Evolutionary conservation across 2,888 invertebrate species (phyloP), one percentile per base, ranked within the genome.

Genomic region (Ophion slaviceki): DNA sequence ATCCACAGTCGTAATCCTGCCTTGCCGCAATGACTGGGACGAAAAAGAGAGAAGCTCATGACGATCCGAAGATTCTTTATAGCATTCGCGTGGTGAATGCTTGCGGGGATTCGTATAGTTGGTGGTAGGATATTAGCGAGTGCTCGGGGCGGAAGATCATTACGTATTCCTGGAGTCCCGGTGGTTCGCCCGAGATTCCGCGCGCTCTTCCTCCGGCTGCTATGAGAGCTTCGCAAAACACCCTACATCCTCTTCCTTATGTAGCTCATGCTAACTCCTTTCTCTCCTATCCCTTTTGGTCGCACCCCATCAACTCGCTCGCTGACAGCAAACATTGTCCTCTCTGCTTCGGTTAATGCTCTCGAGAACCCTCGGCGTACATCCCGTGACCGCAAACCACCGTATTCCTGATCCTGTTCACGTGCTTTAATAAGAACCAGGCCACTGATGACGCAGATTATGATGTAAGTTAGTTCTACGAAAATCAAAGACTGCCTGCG

Each of bases 151-250:
- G 80, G 80, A 81, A 86, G 72, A 82, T 87, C 87, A 85, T 88
- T 88, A 87, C 81, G 88, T 87, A 87, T 87, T 88, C 87, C 81
- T 67, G 81, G 82, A 82, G 71, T 80, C 83, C 59, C 78, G 74
- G 70, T 86, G 84, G 62, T 80, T 81, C 80, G 59, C 59, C 67
- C 71, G 76, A 78, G 77, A 85, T 74, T 85, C 78, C 28, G 11
- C 59, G 72, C 17, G 36, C 62, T 36, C 61, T 59, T 66, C 66
- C 77, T 68, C 61, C 70, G 53, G n/a, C 57, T 28, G 17, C 45
- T 53, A 68, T 32, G 68, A 76, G 32, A 67, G 71, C 36, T 80
- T 80, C 64, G 78, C 80, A 78, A 87, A 80, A 80, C 77, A 81
- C 40, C 77, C 86, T 84, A 84, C 68, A 84, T 84, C 80, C 80